Percentiles rank a stretch among this genome's conserved stretches.
Conservation (phyloP, 1,140 invertebrate species). For the Cheumatopsyche charites region DNA sequence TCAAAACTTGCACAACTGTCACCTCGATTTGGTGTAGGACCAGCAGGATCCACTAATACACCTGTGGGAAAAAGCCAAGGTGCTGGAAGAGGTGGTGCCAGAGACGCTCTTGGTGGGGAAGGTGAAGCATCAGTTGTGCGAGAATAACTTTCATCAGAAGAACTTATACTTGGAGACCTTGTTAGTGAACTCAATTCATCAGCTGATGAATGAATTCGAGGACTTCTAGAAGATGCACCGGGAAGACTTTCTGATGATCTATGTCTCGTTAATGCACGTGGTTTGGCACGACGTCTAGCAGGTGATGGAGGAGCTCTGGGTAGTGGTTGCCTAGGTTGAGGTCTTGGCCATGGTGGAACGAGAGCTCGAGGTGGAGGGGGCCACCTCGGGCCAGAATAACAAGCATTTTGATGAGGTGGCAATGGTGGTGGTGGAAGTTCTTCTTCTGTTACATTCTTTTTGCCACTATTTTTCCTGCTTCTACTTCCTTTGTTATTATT, state of each 20-base stretch:
- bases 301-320: conserved; percentile 55
- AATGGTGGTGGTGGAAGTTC: conserved; percentile 61
- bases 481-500: conserved; percentile 57
- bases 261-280: conserved; percentile 58
- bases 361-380: conserved; percentile 58
- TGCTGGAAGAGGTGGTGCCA: conserved; percentile 64
- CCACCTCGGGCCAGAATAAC: conserved; percentile 54
- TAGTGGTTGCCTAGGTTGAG: conserved; percentile 56
- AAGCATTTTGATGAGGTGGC: conserved; percentile 58
- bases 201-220: conserved; percentile 74
- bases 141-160: conserved; percentile 81
- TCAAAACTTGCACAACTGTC: conserved; percentile 71
- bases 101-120: conserved; percentile 63
- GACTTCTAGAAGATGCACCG: conserved; percentile 57
- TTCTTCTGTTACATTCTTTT: conserved; percentile 50
- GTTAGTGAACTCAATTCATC: conserved; percentile 81
- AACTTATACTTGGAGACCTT: conserved; percentile 77
- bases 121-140: conserved; percentile 71
- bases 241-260: conserved; percentile 70
- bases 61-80: conserved; percentile 49
- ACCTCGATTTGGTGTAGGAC: conserved; percentile 59
- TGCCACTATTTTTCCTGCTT: conserved; percentile 52
- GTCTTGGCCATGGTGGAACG: conserved; percentile 64
- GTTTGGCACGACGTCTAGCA: conserved; percentile 44
- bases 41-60: conserved; percentile 41